Evolutionary conservation across 1,140 invertebrate genomes (phyloP).

Genomic region (Meloidogyne hapla): DNA sequence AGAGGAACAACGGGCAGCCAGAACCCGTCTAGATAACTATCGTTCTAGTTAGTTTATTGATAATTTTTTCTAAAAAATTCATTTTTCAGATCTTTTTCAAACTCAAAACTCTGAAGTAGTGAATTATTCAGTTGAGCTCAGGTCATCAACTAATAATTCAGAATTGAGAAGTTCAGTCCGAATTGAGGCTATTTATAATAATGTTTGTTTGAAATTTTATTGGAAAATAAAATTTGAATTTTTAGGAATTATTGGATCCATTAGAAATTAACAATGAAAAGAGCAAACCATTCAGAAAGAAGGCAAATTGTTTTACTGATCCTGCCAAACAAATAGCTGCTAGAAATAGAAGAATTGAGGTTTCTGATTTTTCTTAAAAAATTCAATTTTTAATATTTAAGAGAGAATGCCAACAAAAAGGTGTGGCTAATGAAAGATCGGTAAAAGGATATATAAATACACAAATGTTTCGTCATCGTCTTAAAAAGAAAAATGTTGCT

Average conservation of each 20-base stretch:
- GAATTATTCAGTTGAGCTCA: background rate
- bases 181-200: background rate
- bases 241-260: constrained; percentile 30
- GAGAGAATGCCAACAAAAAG: constrained; percentile 27
- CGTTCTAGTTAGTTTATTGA: background rate
- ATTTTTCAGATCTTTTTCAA: background rate
- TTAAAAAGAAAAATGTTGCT: constrained; percentile 32
- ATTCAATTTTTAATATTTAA: constrained; percentile 19
- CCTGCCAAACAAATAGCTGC: constrained; percentile 27
- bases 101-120: background rate
- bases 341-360: constrained; percentile 28
- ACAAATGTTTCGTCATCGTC: constrained; percentile 26
- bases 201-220: background rate
- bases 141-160: background rate
- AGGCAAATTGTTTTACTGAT: constrained; percentile 26
- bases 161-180: background rate
- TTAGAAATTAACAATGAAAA: constrained; percentile 19
- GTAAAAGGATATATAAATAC: constrained; percentile 34
- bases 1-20: background rate
- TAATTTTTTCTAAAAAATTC: background rate
- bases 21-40: background rate
- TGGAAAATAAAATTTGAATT: background rate
- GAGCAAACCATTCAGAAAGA: constrained; percentile 23
- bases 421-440: constrained; percentile 22
- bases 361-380: background rate